Percentiles rank a stretch among this genome's conserved stretches.
phyloP scores from a whole-genome alignment of 1,140 invertebrate species.

The Atta texana region DNA sequence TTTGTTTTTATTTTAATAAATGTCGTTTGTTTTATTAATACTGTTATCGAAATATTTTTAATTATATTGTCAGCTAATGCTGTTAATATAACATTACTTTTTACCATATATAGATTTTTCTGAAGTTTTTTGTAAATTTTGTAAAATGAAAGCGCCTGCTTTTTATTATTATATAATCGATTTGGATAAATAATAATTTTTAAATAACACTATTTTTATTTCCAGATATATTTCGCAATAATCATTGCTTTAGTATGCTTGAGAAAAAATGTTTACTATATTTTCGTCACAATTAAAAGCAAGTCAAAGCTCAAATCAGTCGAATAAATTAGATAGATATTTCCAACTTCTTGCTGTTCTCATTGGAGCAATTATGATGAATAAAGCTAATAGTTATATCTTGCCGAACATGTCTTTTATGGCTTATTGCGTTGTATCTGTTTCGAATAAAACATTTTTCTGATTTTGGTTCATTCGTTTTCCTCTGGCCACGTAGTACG shows the following conservation, averaged over 20 bases:
- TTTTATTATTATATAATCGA: no score
- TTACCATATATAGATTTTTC: background rate
- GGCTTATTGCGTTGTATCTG: background rate
- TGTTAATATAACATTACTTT: background rate
- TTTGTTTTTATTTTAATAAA: no score
- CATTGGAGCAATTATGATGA: background rate
- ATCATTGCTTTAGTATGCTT: background rate
- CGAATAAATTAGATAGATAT: background rate
- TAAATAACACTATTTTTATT: conserved; percentile 5
- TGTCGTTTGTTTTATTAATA: no score
- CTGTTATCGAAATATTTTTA: no score
- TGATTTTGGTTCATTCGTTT: conserved; percentile 47
- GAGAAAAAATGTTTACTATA: background rate
- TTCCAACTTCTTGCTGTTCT: background rate
- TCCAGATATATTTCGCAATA: background rate
- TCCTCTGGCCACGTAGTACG: conserved; percentile 76
- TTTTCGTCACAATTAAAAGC: background rate
- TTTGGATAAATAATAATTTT: background rate
- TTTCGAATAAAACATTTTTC: background rate
- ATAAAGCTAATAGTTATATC: background rate
- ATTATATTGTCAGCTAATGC: background rate
- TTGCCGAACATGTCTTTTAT: background rate
- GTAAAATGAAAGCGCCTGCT: background rate
- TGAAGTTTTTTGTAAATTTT: background rate
- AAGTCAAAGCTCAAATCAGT: background rate